Percentiles rank a stretch among this genome's conserved stretches.
Conservation (phyloP, 2,888 invertebrate species). For the Dorcus hopei region DNA sequence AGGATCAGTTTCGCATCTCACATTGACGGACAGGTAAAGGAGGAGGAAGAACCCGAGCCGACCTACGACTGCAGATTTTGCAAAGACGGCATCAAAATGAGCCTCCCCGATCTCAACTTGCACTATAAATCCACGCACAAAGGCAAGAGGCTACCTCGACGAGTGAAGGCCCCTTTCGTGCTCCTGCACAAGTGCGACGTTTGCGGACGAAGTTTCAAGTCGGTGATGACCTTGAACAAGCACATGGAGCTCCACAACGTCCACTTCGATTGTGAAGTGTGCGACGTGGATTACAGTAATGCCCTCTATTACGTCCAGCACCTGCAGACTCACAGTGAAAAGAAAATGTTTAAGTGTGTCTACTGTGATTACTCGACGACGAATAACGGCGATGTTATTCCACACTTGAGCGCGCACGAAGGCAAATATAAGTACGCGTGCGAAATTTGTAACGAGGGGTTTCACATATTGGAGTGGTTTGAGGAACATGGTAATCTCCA, state of each 20-base stretch:
- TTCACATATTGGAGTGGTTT: conserved; percentile 47
- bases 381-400: conserved; percentile 40
- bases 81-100: conserved; percentile 2
- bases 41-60: background rate
- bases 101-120: conserved; percentile 7
- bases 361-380: conserved; percentile 42
- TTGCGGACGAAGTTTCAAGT: conserved; percentile 35
- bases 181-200: conserved; percentile 37
- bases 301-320: conserved; percentile 44
- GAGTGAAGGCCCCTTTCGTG: conserved; percentile 29
- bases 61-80: conserved; percentile 11
- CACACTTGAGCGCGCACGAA: conserved; percentile 49
- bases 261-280: conserved; percentile 43
- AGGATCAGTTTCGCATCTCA: too few species aligned
- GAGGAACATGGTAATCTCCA: conserved; percentile 38
- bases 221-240: conserved; percentile 38
- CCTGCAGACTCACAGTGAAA: conserved; percentile 39
- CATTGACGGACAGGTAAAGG: background rate
- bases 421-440: conserved; percentile 50
- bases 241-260: conserved; percentile 46
- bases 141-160: conserved; percentile 33
- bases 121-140: conserved; percentile 28
- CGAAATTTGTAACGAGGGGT: conserved; percentile 49
- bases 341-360: conserved; percentile 42
- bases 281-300: conserved; percentile 43